Evolutionary conservation across 2,888 invertebrate species (phyloP), one percentile per base, ranked within the genome.

Genomic region (Phymatocera aterrima): DNA sequence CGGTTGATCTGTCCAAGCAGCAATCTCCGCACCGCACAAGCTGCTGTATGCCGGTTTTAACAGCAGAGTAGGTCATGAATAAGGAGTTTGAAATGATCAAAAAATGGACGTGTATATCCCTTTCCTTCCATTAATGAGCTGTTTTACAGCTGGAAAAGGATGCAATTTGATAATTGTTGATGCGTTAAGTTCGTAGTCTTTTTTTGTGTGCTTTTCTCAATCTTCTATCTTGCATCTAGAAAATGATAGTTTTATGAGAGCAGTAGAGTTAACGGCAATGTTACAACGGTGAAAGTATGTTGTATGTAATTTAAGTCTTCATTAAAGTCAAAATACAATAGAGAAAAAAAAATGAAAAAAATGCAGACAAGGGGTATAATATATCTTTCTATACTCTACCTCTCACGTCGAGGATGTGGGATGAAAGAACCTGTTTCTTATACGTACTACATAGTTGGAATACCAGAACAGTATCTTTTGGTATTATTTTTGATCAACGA

Each of bases 1-100:
- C 91, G 2, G 91, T 92, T 8, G 91, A 91, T 83, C 86, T 92
- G 64, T 90, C 90, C 1, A 90, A 90, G 82, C 90, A 90, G 80
- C 89, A 89, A 79, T 88, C 87, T 28, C 83, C 87, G 18, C 87
- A 90, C 78, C 88, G 90, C 80, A 86, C 89, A 31, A 90, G 88
- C 82, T 90, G 90, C 81, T 90, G 90, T 82, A 89, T 90, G 89
- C 87, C 90, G 68, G 81, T 87, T 34, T 86, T 87, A 51, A 84
- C 83, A 79, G 80, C 87, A 74, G 87, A 89, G 85, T 89, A 88
- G 85, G 86, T 86, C 81, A 65, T 78, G 61, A 31, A 48, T 57
- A 60, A 68, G 51, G 60, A 31, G 48, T 70, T 74, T 74, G 15
- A 64, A 57, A 75, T 21, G 57, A 57, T 75, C 57, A 37, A 75